Evolutionary conservation across 1,140 invertebrate genomes (phyloP).

Genomic region (Radopholus similis): DNA sequence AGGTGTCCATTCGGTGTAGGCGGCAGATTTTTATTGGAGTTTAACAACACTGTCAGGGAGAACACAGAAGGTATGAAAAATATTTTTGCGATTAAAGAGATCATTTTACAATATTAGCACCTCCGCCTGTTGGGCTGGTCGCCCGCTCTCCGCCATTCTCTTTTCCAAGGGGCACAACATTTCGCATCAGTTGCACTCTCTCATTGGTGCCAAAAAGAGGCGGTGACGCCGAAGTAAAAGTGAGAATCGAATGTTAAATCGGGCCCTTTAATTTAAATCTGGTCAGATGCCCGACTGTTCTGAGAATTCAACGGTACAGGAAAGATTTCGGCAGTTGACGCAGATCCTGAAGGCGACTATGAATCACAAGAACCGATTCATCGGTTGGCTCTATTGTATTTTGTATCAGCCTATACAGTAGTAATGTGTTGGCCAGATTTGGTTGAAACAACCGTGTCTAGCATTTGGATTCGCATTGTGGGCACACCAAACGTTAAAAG

Average conservation of each 20-base stretch:
- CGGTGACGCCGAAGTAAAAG: not conserved
- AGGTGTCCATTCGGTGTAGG: too few relatives aligned
- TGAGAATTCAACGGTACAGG: not conserved
- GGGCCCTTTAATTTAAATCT: not conserved
- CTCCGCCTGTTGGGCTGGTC: not conserved
- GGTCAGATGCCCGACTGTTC: not conserved
- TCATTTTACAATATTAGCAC: too few relatives aligned
- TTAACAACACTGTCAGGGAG: too few relatives aligned
- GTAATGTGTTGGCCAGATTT: too few relatives aligned
- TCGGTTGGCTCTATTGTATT: not conserved
- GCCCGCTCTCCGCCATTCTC: not conserved
- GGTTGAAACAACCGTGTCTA: not conserved
- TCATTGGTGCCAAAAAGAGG: not conserved
- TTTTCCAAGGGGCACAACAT: not conserved
- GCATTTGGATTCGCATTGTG: not conserved
- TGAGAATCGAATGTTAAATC: not conserved
- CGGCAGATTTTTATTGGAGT: too few relatives aligned
- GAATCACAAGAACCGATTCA: not conserved
- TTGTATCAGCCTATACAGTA: too few relatives aligned
- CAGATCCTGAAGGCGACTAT: not conserved
- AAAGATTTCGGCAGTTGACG: not conserved
- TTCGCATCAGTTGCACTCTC: not conserved
- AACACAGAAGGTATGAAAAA: too few relatives aligned
- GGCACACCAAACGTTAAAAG: too few relatives aligned
- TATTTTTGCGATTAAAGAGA: too few relatives aligned